Conservation (phyloP, 2,797 vertebrate genomes). For the Premnoplex brunnescens region DNA sequence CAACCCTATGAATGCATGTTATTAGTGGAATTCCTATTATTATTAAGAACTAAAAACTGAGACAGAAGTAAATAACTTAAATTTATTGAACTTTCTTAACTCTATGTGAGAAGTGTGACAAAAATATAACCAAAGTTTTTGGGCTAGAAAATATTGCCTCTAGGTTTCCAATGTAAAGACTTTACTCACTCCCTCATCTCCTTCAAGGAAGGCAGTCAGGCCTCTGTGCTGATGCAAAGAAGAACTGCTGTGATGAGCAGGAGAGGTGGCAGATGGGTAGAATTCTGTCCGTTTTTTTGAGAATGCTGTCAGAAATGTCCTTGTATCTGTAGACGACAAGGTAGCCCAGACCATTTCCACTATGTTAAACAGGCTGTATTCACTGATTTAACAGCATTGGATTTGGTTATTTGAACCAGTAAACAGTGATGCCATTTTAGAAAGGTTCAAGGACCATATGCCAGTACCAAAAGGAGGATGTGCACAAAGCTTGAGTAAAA, state of each 20-base stretch:
- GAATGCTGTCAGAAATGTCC: not conserved
- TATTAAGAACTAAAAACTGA: constrained; percentile 47
- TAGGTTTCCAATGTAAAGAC: not conserved
- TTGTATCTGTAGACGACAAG: not conserved
- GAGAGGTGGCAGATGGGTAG: not conserved
- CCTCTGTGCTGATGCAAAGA: not conserved
- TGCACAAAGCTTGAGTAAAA: not conserved
- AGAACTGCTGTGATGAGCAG: not conserved
- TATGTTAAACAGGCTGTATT: not conserved
- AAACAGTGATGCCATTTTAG: not conserved
- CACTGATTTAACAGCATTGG: not conserved
- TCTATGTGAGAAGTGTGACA: constrained; percentile 9
- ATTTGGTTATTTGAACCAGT: not conserved
- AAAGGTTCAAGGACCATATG: not conserved
- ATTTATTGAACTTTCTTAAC: not conserved
- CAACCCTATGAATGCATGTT: constrained; percentile 40
- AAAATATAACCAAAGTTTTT: not conserved
- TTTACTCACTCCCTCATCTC: not conserved
- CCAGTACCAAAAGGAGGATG: not conserved
- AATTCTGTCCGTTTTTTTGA: not conserved
- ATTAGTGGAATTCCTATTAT: constrained; percentile 65
- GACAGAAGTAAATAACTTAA: constrained; percentile 50
- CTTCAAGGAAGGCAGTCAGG: not conserved
- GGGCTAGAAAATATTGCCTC: not conserved
- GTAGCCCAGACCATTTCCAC: not conserved